phyloP scores from a whole-genome alignment of 2,797 vertebrate species.

The Gambusia yucatana region DNA sequence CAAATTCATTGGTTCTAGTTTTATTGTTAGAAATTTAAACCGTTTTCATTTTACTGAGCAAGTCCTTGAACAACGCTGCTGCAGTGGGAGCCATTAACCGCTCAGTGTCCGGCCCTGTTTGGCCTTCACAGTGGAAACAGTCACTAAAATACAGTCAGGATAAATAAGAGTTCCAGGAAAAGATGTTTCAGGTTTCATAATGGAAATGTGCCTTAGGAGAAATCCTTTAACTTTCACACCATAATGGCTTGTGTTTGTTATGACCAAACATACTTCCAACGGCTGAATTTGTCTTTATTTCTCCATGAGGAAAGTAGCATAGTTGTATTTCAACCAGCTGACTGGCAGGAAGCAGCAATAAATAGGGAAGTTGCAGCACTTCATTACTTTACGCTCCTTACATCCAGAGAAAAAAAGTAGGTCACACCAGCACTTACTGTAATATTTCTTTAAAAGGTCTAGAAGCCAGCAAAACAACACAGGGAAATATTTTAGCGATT shows the following conservation, averaged over 20 bases:
- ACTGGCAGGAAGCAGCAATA: background rate
- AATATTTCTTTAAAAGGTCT: background rate
- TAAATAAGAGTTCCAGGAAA: background rate
- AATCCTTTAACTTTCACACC: background rate
- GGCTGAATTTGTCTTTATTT: background rate
- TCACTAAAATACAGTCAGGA: background rate
- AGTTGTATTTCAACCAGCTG: background rate
- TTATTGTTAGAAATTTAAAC: background rate
- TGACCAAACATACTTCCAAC: background rate
- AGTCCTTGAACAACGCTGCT: background rate
- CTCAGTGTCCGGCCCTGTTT: background rate
- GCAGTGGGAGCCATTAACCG: background rate
- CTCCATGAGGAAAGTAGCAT: background rate
- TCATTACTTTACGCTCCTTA: background rate
- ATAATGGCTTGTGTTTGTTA: background rate
- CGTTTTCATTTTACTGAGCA: background rate
- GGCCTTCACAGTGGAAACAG: background rate
- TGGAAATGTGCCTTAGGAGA: background rate
- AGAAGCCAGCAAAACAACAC: background rate
- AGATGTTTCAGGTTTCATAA: background rate
- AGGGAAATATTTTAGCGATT: background rate
- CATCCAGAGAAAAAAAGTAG: background rate
- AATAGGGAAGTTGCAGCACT: background rate
- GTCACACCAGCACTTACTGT: background rate
- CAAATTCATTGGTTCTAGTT: background rate